Evolutionary conservation across 2,113 vertebrate species (phyloP).

Genomic region (Amphiprion ocellaris): DNA sequence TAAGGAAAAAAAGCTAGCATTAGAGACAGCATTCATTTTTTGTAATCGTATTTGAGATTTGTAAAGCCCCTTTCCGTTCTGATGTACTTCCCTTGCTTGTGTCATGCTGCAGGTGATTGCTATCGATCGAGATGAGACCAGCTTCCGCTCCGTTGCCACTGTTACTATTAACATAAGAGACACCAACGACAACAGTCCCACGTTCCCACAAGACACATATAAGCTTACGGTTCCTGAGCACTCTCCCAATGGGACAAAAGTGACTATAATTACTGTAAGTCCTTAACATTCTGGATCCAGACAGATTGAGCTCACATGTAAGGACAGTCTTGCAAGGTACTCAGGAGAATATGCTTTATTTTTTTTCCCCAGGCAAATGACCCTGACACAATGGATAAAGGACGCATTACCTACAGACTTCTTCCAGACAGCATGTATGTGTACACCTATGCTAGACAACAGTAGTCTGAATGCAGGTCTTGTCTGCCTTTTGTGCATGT

Average conservation of each 20-base stretch:
- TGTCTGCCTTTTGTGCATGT: background rate
- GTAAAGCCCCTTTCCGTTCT: background rate
- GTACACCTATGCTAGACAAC: background rate
- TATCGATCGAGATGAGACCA: constrained; percentile 65
- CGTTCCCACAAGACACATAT: constrained; percentile 84
- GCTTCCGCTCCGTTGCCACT: constrained; percentile 74
- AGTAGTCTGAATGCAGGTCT: background rate
- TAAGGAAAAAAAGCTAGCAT: constrained; percentile 58
- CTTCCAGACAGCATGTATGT: constrained; percentile 90
- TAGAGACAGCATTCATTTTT: background rate
- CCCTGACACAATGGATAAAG: constrained; percentile 85
- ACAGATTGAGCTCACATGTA: background rate
- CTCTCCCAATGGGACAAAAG: constrained; percentile 71
- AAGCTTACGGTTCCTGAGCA: constrained; percentile 82
- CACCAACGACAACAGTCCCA: constrained; percentile 90
- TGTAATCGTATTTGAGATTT: background rate
- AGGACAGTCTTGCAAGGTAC: background rate
- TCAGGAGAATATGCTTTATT: background rate
- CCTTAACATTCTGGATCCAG: background rate
- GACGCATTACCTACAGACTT: constrained; percentile 88
- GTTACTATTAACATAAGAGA: constrained; percentile 90
- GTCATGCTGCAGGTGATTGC: constrained; percentile 87
- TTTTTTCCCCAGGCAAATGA: constrained; percentile 87
- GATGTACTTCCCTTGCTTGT: constrained; percentile 22
- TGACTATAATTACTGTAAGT: constrained; percentile 85